phyloP scores from a whole-genome alignment of 2,797 vertebrate genomes.

The Halcyon chelicuti region DNA sequence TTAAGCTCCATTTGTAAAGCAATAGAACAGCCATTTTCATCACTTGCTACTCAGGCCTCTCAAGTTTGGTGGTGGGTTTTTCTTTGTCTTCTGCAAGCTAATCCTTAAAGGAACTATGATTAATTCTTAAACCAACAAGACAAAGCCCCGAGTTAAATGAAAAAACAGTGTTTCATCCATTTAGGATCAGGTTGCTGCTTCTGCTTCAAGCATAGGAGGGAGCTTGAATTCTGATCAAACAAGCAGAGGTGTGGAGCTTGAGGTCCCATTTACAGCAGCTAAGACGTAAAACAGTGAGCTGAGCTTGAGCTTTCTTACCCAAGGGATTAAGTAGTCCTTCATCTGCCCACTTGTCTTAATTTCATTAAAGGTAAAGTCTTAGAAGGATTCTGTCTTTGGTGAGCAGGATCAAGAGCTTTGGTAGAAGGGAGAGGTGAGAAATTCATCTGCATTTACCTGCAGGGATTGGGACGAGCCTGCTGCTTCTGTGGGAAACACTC shows the following conservation, averaged over 20 bases:
- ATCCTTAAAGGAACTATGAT: background rate
- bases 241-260: background rate
- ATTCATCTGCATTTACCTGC: accelerated
- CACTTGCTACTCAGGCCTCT: background rate
- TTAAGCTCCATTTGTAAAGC: background rate
- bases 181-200: background rate
- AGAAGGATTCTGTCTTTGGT: background rate
- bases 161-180: background rate
- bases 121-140: background rate
- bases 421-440: background rate
- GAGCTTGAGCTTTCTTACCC: background rate
- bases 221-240: background rate
- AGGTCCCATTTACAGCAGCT: background rate
- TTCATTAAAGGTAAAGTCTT: background rate
- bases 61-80: background rate
- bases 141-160: background rate
- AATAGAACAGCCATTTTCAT: background rate
- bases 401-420: background rate
- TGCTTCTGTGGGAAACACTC: background rate
- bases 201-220: background rate
- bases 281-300: background rate
- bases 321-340: background rate
- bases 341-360: background rate
- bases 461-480: accelerated
- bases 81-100: background rate